Conservation (phyloP, 1,140 invertebrate species). For the Zaprionus gabonicus region DNA sequence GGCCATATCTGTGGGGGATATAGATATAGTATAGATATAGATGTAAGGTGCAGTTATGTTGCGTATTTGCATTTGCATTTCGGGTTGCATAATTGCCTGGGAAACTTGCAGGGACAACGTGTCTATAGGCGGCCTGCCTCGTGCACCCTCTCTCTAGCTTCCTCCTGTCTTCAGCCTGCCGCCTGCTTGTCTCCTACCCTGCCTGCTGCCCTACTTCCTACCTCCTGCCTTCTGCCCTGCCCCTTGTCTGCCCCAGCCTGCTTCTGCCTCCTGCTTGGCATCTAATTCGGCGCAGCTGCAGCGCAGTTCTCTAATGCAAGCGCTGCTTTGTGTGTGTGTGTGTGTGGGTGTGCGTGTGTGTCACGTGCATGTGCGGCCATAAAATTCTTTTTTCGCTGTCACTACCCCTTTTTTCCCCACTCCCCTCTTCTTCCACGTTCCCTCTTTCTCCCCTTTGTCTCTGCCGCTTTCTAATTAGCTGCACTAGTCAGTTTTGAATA, state of each 20-base stretch:
- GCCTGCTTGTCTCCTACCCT: too few species aligned
- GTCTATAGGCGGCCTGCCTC: too few species aligned
- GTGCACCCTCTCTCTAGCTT: too few species aligned
- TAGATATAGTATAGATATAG: not conserved
- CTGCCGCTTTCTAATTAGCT: conserved; percentile 32
- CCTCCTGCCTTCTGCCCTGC: too few species aligned
- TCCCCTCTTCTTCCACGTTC: too few species aligned
- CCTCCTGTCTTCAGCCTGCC: too few species aligned
- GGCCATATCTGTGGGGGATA: not conserved
- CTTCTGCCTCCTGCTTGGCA: not conserved
- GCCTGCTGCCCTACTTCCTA: too few species aligned
- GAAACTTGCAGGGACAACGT: not conserved
- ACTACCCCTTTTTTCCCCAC: too few species aligned
- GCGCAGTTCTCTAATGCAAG: conserved; percentile 7
- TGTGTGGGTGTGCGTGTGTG: conserved; percentile 20
- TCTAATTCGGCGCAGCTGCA: conserved; percentile 14
- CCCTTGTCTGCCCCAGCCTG: not conserved
- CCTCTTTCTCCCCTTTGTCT: conserved; percentile 25
- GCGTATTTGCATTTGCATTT: conserved; percentile 1
- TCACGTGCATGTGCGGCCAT: conserved; percentile 40
- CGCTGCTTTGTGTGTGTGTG: conserved; percentile 21
- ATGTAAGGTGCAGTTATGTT: not conserved
- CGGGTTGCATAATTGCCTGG: not conserved
- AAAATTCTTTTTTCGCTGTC: conserved; percentile 42
- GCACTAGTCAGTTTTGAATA: conserved; percentile 35